Percentiles rank a stretch among this genome's conserved stretches.
Evolutionary conservation across 2,797 vertebrate species (phyloP).

Genomic region (Sternotherus odoratus): DNA sequence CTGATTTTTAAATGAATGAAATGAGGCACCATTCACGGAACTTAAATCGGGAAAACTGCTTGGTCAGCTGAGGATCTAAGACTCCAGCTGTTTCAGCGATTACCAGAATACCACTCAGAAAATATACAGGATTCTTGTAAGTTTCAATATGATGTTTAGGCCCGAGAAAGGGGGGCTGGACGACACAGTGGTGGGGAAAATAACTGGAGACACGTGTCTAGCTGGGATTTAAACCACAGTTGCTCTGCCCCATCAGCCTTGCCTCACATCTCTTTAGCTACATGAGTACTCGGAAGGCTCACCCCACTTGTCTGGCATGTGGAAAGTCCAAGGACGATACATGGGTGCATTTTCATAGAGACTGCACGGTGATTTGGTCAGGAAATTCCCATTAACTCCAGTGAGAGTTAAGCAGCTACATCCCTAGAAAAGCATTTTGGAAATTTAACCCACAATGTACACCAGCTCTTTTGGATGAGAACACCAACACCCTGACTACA

Average conservation of each 20-base stretch:
- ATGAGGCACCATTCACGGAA: constrained; percentile 57
- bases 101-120: constrained; percentile 40
- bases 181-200: constrained; percentile 56
- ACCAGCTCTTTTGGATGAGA: fast-evolving
- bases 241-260: constrained; percentile 31
- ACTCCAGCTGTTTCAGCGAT: constrained; percentile 51
- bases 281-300: neutral
- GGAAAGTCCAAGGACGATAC: fast-evolving
- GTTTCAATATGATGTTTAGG: neutral
- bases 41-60: constrained; percentile 45
- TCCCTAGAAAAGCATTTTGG: fast-evolving
- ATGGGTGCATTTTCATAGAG: neutral
- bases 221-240: constrained; percentile 60
- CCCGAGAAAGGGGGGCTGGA: constrained; percentile 30
- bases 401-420: neutral
- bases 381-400: neutral
- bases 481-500: fast-evolving
- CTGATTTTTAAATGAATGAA: constrained; percentile 23
- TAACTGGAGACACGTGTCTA: constrained; percentile 57
- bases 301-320: neutral
- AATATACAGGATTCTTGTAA: constrained; percentile 42
- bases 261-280: fast-evolving
- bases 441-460: fast-evolving
- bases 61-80: neutral
- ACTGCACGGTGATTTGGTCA: neutral